Base-by-base conservation (phyloP, 2,797 vertebrate species). In the Xenopus petersii region DNA sequence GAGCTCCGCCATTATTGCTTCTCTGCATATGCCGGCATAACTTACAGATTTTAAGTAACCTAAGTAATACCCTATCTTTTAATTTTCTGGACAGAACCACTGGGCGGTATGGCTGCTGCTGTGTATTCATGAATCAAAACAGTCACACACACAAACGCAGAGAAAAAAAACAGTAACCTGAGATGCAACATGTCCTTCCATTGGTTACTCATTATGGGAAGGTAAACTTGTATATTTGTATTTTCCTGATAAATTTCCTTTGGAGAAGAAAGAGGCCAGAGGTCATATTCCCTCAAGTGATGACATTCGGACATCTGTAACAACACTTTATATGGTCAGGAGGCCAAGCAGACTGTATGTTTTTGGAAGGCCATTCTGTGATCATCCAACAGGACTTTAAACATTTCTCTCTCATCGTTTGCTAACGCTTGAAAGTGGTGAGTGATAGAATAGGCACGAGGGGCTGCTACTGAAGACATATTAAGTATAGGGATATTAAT, bases 171-270 rank as follows among this genome's bases (percentile, higher is more conserved):
- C 12, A 60, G 58, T 12, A 24, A 24, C 58, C 21, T 26, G 58
- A 60, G 58, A 60, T 24, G 7, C 36, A 60, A 30, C 2, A 30
- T 24, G 24, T 13, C 1, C 58, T 13, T 4, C 12, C 24, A 10
- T 60, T 1, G 10, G 10, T 26, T 60, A 58, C 55, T n/a, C 58
- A 60, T 24, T 60, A 60, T 60, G 58, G 7, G 58, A 60, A 11
- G 58, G 58, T 60, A 24, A 26, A 60, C 21, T 26, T 24, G 58
- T 60, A 60, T 60, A 56, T 56, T 56, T 56, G 17, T 56, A 56
- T 26, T 60, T 26, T 60, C 12, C 13, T 60, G 9, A 60, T 60
- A 26, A 26, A 24, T 60, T 60, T 60, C 17, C 11, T 60, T 60
- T 2, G 13, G 8, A 60, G 21, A 26, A 17, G 21, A 9, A 60